These are phyloP conservation scores for Akabosia matsudoensis DNA, from an alignment of 1,140 invertebrate species.

Conservation along the genomic window DNA sequence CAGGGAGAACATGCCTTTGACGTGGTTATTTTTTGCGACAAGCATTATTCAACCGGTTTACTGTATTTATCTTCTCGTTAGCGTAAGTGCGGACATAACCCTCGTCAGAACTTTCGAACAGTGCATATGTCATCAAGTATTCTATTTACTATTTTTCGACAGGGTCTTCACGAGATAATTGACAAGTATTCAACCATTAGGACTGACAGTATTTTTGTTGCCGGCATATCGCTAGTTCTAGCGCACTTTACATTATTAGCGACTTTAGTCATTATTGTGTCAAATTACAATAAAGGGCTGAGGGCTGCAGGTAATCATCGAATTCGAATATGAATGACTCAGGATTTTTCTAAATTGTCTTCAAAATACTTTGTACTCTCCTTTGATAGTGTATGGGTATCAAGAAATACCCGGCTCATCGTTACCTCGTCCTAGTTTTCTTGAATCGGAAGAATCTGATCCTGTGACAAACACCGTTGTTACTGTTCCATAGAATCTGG, in stretches of 20 bases:
- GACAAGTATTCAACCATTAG: conserved; percentile 19
- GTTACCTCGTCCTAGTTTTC: not conserved
- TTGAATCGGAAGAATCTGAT: not conserved
- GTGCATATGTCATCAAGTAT: too few species aligned
- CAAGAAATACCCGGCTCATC: not conserved
- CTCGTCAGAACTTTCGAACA: too few species aligned
- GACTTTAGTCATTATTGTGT: not conserved
- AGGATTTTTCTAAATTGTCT: too few species aligned
- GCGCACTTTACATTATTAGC: not conserved
- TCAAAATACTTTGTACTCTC: too few species aligned
- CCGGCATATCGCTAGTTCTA: conserved; percentile 21
- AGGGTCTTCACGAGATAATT: not conserved
- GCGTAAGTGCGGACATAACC: too few species aligned
- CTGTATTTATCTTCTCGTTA: conserved; percentile 36
- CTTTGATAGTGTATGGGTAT: not conserved
- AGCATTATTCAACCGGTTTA: conserved; percentile 41
- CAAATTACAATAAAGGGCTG: not conserved
- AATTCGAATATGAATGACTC: too few species aligned
- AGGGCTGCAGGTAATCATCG: not conserved
- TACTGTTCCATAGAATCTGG: too few species aligned
- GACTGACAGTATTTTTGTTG: conserved; percentile 23
- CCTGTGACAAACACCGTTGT: too few species aligned
- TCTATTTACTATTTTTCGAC: too few species aligned
- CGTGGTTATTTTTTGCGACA: conserved; percentile 34
- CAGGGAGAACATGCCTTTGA: conserved; percentile 36